phyloP scores from a whole-genome alignment of 35 echinoderm and acorn worm genomes.

The Heliocidaris tuberculata region DNA sequence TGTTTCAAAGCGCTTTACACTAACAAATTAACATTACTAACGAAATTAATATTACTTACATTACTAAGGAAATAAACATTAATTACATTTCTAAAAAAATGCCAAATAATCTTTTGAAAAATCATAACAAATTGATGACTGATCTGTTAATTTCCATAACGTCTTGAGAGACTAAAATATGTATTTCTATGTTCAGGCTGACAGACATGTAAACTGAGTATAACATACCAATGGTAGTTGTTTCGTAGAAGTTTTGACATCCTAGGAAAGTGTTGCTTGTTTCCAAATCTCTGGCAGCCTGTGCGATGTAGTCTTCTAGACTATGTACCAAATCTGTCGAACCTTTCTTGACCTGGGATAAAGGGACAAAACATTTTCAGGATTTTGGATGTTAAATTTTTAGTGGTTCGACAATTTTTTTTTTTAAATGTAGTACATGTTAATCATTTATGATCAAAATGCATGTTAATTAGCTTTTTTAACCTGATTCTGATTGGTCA shows the following conservation, averaged over 20 bases:
- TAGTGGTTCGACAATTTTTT: too few relatives aligned
- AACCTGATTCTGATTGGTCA: background rate
- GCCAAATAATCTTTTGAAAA: too few relatives aligned
- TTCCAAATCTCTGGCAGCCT: background rate
- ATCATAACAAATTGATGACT: too few relatives aligned
- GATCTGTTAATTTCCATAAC: too few relatives aligned
- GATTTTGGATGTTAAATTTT: too few relatives aligned
- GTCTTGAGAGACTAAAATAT: too few relatives aligned
- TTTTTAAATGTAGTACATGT: background rate
- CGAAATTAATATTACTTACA: too few relatives aligned
- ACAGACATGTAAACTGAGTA: background rate
- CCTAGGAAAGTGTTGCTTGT: conserved; percentile 8
- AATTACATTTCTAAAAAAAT: too few relatives aligned
- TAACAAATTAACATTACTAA: too few relatives aligned
- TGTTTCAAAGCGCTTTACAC: too few relatives aligned
- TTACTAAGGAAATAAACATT: too few relatives aligned
- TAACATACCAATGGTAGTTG: conserved; percentile 12
- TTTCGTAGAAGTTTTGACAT: conserved; percentile 36
- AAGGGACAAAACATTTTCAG: background rate
- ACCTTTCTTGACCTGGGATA: background rate
- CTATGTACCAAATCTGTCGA: background rate
- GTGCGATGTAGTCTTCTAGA: background rate
- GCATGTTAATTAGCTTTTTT: background rate
- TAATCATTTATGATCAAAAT: background rate
- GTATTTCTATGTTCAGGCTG: too few relatives aligned